phyloP scores from a whole-genome alignment of 2,888 invertebrate species.

The Melinopterus prodromus region DNA sequence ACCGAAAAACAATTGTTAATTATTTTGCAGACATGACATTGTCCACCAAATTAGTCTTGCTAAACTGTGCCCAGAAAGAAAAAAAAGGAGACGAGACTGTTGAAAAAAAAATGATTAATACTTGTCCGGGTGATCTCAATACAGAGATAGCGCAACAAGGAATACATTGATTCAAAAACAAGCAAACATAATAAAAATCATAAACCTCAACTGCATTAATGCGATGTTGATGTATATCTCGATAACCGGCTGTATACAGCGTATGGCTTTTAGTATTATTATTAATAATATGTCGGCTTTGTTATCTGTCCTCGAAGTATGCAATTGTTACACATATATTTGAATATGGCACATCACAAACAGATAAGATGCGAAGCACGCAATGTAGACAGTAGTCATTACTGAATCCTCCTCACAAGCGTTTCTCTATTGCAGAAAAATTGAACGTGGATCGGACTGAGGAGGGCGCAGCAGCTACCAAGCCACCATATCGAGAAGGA shows the following conservation, averaged over 20 bases:
- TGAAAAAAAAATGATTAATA: no score
- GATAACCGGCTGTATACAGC: not conserved
- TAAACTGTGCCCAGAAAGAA: no score
- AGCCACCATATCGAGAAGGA: not conserved
- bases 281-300: not conserved
- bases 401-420: slow-evolving; percentile 1
- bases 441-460: slow-evolving; percentile 4
- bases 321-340: slow-evolving; percentile 33
- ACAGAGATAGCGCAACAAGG: no score
- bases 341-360: slow-evolving; percentile 28
- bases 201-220: no score
- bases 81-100: no score
- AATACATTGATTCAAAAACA: no score
- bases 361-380: slow-evolving; percentile 26
- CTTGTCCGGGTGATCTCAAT: no score
- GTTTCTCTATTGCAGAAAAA: slow-evolving; percentile 26
- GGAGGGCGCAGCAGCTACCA: slow-evolving; percentile 7
- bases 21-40: no score
- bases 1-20: no score
- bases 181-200: no score
- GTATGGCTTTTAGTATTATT: not conserved
- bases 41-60: no score
- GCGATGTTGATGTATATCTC: not conserved
- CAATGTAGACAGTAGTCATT: slow-evolving; percentile 5
- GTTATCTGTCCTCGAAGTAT: slow-evolving; percentile 20